Conservation (phyloP, 2,888 invertebrate genomes). For the Pedicia rivosa region DNA sequence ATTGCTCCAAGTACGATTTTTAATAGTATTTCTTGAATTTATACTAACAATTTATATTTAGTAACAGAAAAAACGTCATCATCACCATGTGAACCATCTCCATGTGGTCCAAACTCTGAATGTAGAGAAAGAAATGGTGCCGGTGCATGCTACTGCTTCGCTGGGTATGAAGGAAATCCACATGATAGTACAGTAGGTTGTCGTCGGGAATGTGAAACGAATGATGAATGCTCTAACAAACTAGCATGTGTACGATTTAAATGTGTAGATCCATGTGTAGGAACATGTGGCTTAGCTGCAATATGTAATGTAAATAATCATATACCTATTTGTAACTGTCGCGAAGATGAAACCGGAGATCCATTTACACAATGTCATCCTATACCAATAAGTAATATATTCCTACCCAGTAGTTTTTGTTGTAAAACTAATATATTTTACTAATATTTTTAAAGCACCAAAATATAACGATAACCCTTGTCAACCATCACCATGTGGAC, state of each 20-base stretch:
- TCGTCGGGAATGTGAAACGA: constrained; percentile 59
- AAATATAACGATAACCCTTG: constrained; percentile 50
- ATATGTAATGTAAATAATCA: constrained; percentile 65
- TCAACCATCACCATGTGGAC: constrained; percentile 72
- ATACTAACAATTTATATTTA: constrained; percentile 20
- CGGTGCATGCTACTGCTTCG: constrained; percentile 68
- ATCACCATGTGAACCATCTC: constrained; percentile 69
- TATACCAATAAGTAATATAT: constrained; percentile 28
- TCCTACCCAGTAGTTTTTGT: constrained; percentile 2
- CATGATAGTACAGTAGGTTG: constrained; percentile 52
- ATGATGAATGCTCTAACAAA: constrained; percentile 54
- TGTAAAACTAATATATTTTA: not conserved
- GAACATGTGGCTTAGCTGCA: constrained; percentile 66
- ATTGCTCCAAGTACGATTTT: constrained; percentile 18
- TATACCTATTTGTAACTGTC: constrained; percentile 62
- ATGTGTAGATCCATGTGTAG: constrained; percentile 72
- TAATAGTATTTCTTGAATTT: not conserved
- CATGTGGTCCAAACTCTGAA: constrained; percentile 73
- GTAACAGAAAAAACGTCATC: constrained; percentile 45
- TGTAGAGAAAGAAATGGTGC: constrained; percentile 69
- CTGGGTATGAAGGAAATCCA: constrained; percentile 68
- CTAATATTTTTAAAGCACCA: constrained; percentile 23
- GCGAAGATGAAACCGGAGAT: constrained; percentile 60
- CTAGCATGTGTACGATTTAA: constrained; percentile 67
- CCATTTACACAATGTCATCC: constrained; percentile 62